Percentiles rank a stretch among this genome's conserved stretches.
Conservation (phyloP, 2,797 vertebrate species). For the Enteromius mattozi region DNA sequence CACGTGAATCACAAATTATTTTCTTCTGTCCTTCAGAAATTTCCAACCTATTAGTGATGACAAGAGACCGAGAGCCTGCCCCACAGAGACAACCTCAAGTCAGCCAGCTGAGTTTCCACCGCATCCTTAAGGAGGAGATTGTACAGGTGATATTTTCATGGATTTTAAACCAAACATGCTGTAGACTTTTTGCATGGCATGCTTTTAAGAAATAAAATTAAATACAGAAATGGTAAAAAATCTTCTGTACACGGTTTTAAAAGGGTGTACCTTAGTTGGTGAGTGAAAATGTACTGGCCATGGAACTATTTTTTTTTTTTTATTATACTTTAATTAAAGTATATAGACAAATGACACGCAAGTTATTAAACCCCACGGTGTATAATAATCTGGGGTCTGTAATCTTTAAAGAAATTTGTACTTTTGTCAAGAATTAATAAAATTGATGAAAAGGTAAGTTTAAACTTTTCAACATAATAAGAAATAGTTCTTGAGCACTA, state of each 20-base stretch:
- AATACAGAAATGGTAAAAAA: background rate
- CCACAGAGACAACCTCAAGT: slow-evolving; percentile 76
- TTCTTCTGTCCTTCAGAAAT: slow-evolving; percentile 81
- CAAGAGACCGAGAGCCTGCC: slow-evolving; percentile 82
- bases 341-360: background rate
- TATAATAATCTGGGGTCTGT: background rate
- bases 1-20: background rate
- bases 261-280: background rate
- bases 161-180: background rate
- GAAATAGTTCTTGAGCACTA: background rate
- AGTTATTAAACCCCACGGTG: no score
- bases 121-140: slow-evolving; percentile 94
- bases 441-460: background rate
- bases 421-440: background rate
- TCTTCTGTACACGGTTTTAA: background rate
- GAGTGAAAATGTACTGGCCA: background rate
- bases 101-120: slow-evolving; percentile 91
- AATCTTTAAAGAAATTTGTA: background rate
- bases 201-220: background rate
- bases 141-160: slow-evolving; percentile 77
- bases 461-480: background rate
- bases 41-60: slow-evolving; percentile 94
- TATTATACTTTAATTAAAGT: background rate
- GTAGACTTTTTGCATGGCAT: background rate
- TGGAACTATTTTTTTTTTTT: background rate